A percentile compares a stretch with the other conserved stretches of the same genome.
These are phyloP conservation scores for Drosophila trichaetosa DNA, from an alignment of 2,888 invertebrate species.

Conservation along the genomic window DNA sequence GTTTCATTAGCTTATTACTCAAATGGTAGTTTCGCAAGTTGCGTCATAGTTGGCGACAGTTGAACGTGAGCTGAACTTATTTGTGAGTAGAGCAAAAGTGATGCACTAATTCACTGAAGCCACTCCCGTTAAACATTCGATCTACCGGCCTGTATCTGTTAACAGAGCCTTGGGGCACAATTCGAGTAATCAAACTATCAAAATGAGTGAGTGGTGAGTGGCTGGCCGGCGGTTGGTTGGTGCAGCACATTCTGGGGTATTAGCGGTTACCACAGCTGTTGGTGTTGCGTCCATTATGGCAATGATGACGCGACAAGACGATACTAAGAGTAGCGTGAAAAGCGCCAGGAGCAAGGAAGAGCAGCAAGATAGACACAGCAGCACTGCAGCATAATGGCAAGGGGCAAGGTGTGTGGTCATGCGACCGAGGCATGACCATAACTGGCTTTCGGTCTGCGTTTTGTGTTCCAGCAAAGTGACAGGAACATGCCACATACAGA, in stretches of 20 bases:
- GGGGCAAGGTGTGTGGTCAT: slow-evolving; percentile 6
- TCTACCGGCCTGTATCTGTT: slow-evolving; percentile 8
- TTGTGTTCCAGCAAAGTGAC: slow-evolving; percentile 61
- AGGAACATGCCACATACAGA: slow-evolving; percentile 50
- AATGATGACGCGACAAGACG: slow-evolving; percentile 49
- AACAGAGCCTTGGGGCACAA: not conserved
- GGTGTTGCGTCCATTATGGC: slow-evolving; percentile 53
- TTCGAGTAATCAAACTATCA: slow-evolving; percentile 42
- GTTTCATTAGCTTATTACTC: slow-evolving; percentile 68
- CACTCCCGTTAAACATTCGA: not conserved
- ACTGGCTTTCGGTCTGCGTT: slow-evolving; percentile 59
- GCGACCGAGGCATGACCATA: slow-evolving; percentile 50
- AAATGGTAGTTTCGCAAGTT: slow-evolving; percentile 49
- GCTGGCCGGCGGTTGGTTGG: not conserved
- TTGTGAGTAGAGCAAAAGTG: slow-evolving; percentile 21
- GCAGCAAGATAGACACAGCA: not conserved
- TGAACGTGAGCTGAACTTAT: not conserved
- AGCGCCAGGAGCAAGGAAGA: not conserved
- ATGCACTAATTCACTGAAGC: not conserved
- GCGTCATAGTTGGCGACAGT: slow-evolving; percentile 20
- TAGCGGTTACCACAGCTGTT: slow-evolving; percentile 49
- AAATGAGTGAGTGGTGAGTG: not conserved
- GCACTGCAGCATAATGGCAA: not conserved
- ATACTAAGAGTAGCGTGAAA: slow-evolving; percentile 3
- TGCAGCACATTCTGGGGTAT: slow-evolving; percentile 30